Percentiles rank a stretch among this genome's conserved stretches.
phyloP scores from a whole-genome alignment of 2,797 vertebrate genomes.

The Dicrostonyx torquatus region DNA sequence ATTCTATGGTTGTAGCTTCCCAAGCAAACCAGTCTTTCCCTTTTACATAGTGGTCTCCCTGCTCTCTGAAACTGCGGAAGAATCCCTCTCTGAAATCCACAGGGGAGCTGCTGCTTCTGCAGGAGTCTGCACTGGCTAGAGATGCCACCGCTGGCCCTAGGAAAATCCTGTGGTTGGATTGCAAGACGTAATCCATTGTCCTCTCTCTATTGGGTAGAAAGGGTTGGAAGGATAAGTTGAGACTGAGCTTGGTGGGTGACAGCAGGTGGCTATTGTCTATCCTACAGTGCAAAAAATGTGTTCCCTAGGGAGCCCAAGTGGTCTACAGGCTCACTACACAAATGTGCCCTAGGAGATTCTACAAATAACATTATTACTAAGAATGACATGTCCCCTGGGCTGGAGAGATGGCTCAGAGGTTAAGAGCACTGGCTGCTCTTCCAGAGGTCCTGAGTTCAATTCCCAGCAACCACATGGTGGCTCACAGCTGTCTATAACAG shows the following conservation, averaged over 20 bases:
- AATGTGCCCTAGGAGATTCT: neutral
- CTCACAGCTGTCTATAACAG: neutral
- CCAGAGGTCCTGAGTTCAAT: neutral
- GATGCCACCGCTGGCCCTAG: conserved; percentile 21
- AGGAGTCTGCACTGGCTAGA: neutral
- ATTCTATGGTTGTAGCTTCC: neutral
- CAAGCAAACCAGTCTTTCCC: conserved; percentile 29
- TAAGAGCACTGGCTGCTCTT: neutral
- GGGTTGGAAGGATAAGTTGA: neutral
- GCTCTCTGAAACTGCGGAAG: conserved; percentile 27
- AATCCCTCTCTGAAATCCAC: conserved; percentile 71
- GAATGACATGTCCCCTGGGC: neutral
- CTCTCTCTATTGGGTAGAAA: neutral
- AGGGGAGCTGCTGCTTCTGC: conserved; percentile 56
- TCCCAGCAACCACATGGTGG: neutral
- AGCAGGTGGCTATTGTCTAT: neutral
- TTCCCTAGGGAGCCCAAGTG: neutral
- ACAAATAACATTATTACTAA: neutral
- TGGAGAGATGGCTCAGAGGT: neutral
- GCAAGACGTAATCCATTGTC: neutral
- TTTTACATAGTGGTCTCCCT: conserved; percentile 62
- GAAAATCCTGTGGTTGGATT: neutral
- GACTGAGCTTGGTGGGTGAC: neutral
- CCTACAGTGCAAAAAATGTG: neutral
- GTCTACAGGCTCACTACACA: neutral